These are phyloP conservation scores for Alaudala cheleensis DNA, from an alignment of 2,113 vertebrate genomes.

Conservation along the genomic window DNA sequence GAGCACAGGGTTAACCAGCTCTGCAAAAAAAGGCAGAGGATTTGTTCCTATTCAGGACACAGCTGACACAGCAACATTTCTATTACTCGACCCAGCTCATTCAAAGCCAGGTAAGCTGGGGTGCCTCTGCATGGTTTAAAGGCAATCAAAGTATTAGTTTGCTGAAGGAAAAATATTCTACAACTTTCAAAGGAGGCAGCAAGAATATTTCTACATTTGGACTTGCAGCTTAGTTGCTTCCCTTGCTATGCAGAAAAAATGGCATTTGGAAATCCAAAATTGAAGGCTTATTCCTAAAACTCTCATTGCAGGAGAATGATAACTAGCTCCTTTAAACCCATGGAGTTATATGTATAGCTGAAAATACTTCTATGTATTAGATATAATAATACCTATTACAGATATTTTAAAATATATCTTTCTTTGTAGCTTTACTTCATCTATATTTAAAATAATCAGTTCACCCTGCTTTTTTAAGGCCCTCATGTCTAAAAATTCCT, in stretches of 20 bases:
- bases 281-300: background rate
- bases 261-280: background rate
- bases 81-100: background rate
- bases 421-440: background rate
- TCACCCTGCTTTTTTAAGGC: background rate
- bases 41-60: background rate
- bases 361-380: background rate
- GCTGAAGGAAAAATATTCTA: background rate
- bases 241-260: background rate
- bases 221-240: background rate
- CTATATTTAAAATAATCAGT: background rate
- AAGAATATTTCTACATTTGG: background rate
- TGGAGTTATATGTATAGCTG: background rate
- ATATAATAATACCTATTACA: background rate
- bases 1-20: background rate
- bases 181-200: background rate
- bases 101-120: background rate
- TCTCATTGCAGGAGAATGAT: background rate
- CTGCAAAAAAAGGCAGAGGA: background rate
- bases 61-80: background rate
- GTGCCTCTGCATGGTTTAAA: background rate
- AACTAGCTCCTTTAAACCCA: background rate
- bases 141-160: background rate
- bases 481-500: background rate
- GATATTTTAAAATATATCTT: background rate